Evolutionary conservation across 2,113 vertebrate species (phyloP), one percentile per base, ranked within the genome.

Genomic region (Myocastor coypus): DNA sequence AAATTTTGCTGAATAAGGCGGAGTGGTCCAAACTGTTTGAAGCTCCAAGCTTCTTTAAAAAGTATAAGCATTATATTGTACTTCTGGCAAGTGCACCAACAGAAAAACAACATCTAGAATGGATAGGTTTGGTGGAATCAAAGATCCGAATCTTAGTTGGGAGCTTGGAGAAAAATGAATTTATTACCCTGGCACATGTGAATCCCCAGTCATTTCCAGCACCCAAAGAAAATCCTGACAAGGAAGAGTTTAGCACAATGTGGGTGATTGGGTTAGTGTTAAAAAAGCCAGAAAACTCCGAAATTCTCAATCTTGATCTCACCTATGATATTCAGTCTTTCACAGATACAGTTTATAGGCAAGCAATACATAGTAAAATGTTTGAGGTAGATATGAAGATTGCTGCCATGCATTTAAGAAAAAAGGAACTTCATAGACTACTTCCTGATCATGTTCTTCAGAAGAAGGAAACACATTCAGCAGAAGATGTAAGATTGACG

Each of bases 21-120:
- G 98, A 99, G 91, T 99, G 99, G 99, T 98, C 99, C 98, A 99
- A 99, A 98, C 99, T 99, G 96, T 99, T 99, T 98, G 99, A 99
- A 98, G 98, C 98, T 90, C 98, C 99, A 96, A 99, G 99, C 98
- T 99, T 99, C 99, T 99, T 99, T 98, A 98, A 99, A 84, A 99
- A 99, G 98, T 99, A 99, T 98, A 99, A 99, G 99, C 99, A 99
- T 98, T 99, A 99, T 97, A 98, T 99, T 98, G 98, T 99, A 97
- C 99, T 99, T 98, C 98, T 99, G 96, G 99, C 99, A 96, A 99
- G 99, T 0, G 99, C 99, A 52, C 98, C 99, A 52, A 99, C 99
- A 91, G 99, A 99, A 97, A 99, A 99, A 96, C 99, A 99, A 95
- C 99, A 98, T 94, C 98, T 99, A 66, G 98, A 99, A 94, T 99